Base-by-base conservation (phyloP, 2,888 invertebrate genomes). In the Tricholauxania praeusta region DNA sequence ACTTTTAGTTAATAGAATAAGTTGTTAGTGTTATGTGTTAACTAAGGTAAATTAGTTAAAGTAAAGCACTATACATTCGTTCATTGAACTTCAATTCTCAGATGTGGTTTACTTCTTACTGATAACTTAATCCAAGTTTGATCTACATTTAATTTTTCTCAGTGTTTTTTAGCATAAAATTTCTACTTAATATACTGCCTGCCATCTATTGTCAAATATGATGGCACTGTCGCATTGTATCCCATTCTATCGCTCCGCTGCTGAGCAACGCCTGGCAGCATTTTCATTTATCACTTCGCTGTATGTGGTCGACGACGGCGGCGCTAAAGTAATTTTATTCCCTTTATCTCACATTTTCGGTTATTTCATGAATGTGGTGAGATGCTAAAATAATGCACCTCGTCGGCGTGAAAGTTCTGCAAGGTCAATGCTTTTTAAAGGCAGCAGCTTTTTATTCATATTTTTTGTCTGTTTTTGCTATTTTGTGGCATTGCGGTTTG, bases 401-500 rank as follows among this genome's bases (percentile, higher is more conserved):
- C 39, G 39, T 39, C 39, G 52, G 70, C 62, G 68, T 68, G 55
- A 70, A 70, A 62, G 60, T 52, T 62, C 22, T 62, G 32, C 70
- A 70, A 62, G 62, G 62, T 62, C 62, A 70, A 17, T 14, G 52
- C 32, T n/a, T 14, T 47, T 14, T n/a, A 14, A 19, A 39, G 47
- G 51, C 49, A 17, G 69, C 28, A 47, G 15, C 49, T 32, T 69
- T 32, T 66, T 17, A 15, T 47, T 10, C 28, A n/a, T 15, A 22
- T 17, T 22, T 59, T n/a, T 22, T 28, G 19, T 59, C 19, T 19
- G 48, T 48, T 64, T 39, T 39, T 39, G 39, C 7, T 39, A 39
- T 10, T 39, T 64, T 64, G 64, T 32, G 49, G 64, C 48, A 19
- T 64, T 64, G 17, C 12, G 22, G 39, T 7, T 39, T 10, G 39